Evolutionary conservation across 2,797 vertebrate species (phyloP), one percentile per base, ranked within the genome.

Genomic region (Acanthiza pusilla): DNA sequence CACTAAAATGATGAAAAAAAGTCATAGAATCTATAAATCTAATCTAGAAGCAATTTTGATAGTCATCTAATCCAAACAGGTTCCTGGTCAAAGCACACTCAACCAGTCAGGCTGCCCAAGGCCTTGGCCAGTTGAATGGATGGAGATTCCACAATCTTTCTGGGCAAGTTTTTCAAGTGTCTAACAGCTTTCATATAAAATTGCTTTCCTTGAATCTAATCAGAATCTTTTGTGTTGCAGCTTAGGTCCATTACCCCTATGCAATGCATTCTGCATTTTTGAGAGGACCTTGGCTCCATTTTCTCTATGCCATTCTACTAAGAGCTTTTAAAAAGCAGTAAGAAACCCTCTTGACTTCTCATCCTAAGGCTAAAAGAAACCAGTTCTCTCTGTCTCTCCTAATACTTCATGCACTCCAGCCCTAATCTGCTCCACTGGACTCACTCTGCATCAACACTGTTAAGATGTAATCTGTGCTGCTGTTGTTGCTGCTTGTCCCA

Each of bases 381-480:
- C 42, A 60, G 3, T 62, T 85, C 8, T 60, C 23, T 81, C 48
- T 42, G 26, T 50, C 9, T 47, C 3, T 84, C 13, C 26, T 91
- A 63, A 70, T 21, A 55, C 6, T 9, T 10, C 13, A 36, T 42
- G 42, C 0, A 0, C 5, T 81, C 13, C 18, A 75, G 20, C 7
- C 38, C 29, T 48, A 45, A 77, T 63, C 25, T 32, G 6, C 26
- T 50, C 16, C 42, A 27, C 42, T 72, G 54, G 34, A 57, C 34
- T 78, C 34, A 29, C 6, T 57, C 18, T 54, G 26, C n/a, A 26
- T 38, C 38, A 88, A 27, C 17, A 38, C 30, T 13, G 2, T 81
- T 81, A 53, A 72, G 18, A 71, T 13, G 7, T 10, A 57, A 19
- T 47, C 45, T 88, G 16, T 76, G 50, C 15, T 74, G n/a, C 25